phyloP scores from a whole-genome alignment of 2,888 invertebrate genomes.

The Ochlodes sylvanus region DNA sequence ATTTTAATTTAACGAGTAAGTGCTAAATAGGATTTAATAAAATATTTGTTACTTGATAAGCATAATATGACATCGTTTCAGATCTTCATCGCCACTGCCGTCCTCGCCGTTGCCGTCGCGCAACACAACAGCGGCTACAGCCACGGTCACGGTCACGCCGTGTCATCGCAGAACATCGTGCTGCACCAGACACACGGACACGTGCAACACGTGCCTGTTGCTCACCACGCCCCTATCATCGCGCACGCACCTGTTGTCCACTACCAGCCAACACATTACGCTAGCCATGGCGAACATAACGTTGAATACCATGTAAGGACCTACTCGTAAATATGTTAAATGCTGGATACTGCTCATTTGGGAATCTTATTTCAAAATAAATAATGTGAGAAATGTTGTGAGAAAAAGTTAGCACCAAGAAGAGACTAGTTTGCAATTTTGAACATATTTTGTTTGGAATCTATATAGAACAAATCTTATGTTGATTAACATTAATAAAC shows the following conservation, averaged over 20 bases:
- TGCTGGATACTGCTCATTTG: no score
- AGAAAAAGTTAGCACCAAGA: no score
- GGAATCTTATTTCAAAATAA: no score
- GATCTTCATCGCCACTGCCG: conserved; percentile 18
- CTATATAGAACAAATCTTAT: no score
- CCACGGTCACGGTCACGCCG: conserved; percentile 53
- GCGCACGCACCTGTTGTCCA: conserved; percentile 42
- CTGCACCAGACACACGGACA: conserved; percentile 58
- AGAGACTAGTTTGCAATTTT: no score
- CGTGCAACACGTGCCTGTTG: background rate
- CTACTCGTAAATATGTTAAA: no score
- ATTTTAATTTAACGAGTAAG: no score
- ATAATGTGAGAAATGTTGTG: no score
- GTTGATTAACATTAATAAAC: no score
- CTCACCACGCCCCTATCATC: conserved; percentile 62
- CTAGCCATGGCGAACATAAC: conserved; percentile 20
- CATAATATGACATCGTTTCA: background rate
- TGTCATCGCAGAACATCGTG: conserved; percentile 57
- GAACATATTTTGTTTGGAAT: no score
- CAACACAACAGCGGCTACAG: conserved; percentile 37
- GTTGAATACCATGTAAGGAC: conserved; percentile 22
- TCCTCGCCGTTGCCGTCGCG: conserved; percentile 18
- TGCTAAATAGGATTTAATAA: no score
- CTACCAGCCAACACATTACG: conserved; percentile 65
- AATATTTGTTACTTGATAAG: no score